These are phyloP conservation scores for Paracanthobrama guichenoti DNA, from an alignment of 2,113 vertebrate species.

Conservation along the genomic window DNA sequence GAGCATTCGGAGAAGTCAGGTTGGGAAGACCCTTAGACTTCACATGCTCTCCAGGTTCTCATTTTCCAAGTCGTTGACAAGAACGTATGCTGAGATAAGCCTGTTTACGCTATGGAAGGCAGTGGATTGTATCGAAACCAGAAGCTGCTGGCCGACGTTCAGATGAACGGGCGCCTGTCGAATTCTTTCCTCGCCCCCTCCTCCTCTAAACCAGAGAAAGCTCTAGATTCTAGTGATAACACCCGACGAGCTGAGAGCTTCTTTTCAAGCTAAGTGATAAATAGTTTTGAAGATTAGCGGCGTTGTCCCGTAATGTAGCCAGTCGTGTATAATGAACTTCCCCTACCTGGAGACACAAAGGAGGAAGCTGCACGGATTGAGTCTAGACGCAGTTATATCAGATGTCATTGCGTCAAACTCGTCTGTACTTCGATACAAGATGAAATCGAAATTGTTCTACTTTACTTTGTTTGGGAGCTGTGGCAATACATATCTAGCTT, in stretches of 20 bases:
- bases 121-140: constrained; percentile 39
- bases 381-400: constrained; percentile 32
- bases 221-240: constrained; percentile 53
- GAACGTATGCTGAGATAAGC: constrained; percentile 38
- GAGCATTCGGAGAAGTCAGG: neutral
- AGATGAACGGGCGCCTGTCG: constrained; percentile 31
- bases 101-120: constrained; percentile 43
- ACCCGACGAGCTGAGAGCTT: constrained; percentile 42
- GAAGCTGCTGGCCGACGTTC: constrained; percentile 40
- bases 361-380: neutral
- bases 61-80: constrained; percentile 44
- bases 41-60: constrained; percentile 32
- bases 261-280: constrained; percentile 55
- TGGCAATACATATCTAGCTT: neutral
- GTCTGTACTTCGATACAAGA: neutral
- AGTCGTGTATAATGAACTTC: constrained; percentile 39
- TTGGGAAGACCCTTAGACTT: neutral
- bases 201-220: constrained; percentile 29
- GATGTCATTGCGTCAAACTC: neutral
- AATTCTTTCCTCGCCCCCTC: constrained; percentile 28
- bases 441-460: neutral
- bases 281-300: constrained; percentile 54
- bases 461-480: neutral
- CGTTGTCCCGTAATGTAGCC: constrained; percentile 43
- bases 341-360: constrained; percentile 47